Evolutionary conservation across 2,113 vertebrate genomes (phyloP).

Genomic region (Psophia crepitans): DNA sequence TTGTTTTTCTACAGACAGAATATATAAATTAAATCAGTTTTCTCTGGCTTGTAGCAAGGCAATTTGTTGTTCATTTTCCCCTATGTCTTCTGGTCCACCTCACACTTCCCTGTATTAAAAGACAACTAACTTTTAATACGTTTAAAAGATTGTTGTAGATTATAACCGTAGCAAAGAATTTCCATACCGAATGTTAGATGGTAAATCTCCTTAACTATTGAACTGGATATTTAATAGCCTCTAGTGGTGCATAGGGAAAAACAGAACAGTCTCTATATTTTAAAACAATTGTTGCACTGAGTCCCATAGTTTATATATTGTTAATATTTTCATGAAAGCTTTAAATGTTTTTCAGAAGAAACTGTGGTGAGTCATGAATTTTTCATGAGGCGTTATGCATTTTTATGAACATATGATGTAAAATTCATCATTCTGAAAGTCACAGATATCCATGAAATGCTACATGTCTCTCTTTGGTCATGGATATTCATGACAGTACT

Average conservation of each 20-base stretch:
- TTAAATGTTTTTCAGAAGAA: constrained; percentile 47
- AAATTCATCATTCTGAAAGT: constrained; percentile 40
- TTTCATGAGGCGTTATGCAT: not conserved
- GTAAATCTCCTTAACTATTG: constrained; percentile 13
- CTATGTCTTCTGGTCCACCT: not conserved
- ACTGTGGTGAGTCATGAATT: not conserved
- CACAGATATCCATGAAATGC: constrained; percentile 24
- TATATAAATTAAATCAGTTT: not conserved
- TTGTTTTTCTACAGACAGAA: not conserved
- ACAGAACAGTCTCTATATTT: constrained; percentile 22
- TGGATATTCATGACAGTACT: constrained; percentile 33
- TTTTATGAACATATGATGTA: constrained; percentile 49
- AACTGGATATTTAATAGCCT: constrained; percentile 6
- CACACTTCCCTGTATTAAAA: not conserved
- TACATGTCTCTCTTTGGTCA: not conserved
- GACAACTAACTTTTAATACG: not conserved
- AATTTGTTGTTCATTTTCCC: not conserved
- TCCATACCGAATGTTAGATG: not conserved
- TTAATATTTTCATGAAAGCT: constrained; percentile 64
- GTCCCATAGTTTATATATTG: constrained; percentile 44
- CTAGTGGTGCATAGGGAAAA: not conserved
- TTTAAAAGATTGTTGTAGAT: not conserved
- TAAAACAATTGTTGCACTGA: constrained; percentile 17
- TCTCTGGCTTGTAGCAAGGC: not conserved
- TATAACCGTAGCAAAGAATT: not conserved